Evolutionary conservation across 2,888 invertebrate species (phyloP), one percentile per base, ranked within the genome.

Genomic region (Morpho deidamia): DNA sequence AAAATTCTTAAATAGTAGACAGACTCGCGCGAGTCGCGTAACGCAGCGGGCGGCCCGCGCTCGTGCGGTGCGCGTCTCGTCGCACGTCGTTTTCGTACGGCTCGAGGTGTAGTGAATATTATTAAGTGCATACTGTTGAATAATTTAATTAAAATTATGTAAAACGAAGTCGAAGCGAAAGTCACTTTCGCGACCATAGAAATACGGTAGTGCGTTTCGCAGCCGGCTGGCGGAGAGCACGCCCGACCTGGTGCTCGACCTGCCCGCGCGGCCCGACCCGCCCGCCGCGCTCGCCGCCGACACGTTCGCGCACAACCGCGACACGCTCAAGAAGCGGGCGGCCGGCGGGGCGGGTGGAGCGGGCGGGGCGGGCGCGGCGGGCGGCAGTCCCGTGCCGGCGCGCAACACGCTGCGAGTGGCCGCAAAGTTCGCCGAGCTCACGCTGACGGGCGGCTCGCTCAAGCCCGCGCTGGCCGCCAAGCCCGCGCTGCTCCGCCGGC

Each of bases 181-280:
- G n/a, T n/a, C n/a, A n/a, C n/a, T n/a, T n/a, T n/a, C n/a, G n/a
- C n/a, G n/a, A n/a, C n/a, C n/a, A n/a, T n/a, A n/a, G 35, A 35
- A 35, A 35, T 35, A 37, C 37, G 37, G 7, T 10, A 4, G n/a
- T 37, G 37, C 37, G n/a, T 7, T 38, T 41, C 78, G 53, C 90
- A 91, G 76, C 77, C 90, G 76, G 60, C 89, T 71, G 76, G 23
- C 23, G 23, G 90, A 71, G 79, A 90, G 72, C 86, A 87, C 95
- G 34, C 96, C 96, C 1, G 96, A 96, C 84, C 89, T 96, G 55
- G 96, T 96, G 61, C 94, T 95, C 93, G 96, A 95, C 81, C 84
- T 96, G 66, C 96, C 96, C n/a, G 83, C 93, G 68, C 62, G 61
- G 56, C 65, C 60, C 34, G 45, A 37, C 12, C 9, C 40, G 12